phyloP scores from a whole-genome alignment of 2,888 invertebrate genomes.

The Syritta pipiens region DNA sequence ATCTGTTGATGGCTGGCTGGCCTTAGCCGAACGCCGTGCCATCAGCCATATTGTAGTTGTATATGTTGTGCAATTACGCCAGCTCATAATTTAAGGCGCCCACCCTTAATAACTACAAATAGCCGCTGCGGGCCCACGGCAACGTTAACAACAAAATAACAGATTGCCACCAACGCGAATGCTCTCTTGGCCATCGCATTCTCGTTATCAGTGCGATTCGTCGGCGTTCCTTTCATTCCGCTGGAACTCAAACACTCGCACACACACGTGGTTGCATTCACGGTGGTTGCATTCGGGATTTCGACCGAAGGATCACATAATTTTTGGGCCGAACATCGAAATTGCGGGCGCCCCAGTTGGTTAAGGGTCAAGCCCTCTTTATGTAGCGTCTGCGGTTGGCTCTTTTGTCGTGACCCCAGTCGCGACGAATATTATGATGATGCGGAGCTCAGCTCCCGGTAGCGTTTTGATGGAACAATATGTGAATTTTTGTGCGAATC shows the following conservation, averaged over 20 bases:
- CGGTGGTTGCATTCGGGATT: background rate
- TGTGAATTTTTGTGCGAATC: slow-evolving; percentile 23
- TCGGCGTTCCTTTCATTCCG: background rate
- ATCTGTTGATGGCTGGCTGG: no score
- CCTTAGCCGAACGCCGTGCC: no score
- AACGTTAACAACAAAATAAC: background rate
- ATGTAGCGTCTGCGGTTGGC: background rate
- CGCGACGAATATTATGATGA: slow-evolving; percentile 1
- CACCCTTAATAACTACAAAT: no score
- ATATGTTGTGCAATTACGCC: no score
- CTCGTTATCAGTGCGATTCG: background rate
- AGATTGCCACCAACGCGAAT: background rate
- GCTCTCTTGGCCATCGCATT: background rate
- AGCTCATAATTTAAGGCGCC: no score
- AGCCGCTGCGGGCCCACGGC: no score
- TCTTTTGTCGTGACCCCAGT: slow-evolving; percentile 1
- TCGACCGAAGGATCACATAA: background rate
- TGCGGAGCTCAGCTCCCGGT: background rate
- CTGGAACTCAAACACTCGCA: background rate
- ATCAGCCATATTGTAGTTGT: no score
- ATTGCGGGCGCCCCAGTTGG: slow-evolving; percentile 4
- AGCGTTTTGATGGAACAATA: slow-evolving; percentile 4
- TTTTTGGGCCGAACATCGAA: background rate
- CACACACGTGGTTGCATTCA: background rate
- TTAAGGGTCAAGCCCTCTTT: slow-evolving; percentile 4